Conservation (phyloP, 2,888 invertebrate genomes). For the Drosophila lacicola region DNA sequence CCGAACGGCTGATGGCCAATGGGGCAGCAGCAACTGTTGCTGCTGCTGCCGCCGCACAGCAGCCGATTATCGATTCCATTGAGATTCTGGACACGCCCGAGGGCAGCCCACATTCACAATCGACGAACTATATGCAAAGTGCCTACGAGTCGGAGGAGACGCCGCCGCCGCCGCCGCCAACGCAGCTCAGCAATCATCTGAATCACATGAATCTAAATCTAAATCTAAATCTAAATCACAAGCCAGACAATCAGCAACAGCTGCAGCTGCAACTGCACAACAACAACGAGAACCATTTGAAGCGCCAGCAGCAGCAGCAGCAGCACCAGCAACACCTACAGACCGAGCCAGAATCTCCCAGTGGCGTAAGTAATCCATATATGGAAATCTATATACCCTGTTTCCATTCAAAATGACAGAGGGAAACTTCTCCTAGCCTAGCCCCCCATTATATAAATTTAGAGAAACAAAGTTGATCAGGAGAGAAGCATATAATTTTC, state of each 20-base stretch:
- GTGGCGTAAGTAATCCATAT: slow-evolving; percentile 50
- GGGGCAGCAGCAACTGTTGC: slow-evolving; percentile 51
- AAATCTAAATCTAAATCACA: slow-evolving; percentile 42
- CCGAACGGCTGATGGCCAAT: slow-evolving; percentile 80
- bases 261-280: slow-evolving; percentile 32
- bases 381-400: not conserved
- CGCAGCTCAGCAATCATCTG: slow-evolving; percentile 61
- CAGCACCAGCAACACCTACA: slow-evolving; percentile 48
- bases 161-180: slow-evolving; percentile 20
- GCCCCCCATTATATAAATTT: too few relatives aligned
- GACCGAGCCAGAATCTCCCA: slow-evolving; percentile 64
- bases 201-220: slow-evolving; percentile 48
- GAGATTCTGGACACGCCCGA: slow-evolving; percentile 84
- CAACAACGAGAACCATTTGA: slow-evolving; percentile 64
- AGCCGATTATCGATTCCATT: slow-evolving; percentile 80
- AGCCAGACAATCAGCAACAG: slow-evolving; percentile 56
- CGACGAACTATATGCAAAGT: slow-evolving; percentile 53
- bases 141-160: slow-evolving; percentile 50
- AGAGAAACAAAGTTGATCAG: too few relatives aligned
- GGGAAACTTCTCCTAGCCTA: not conserved
- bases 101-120: slow-evolving; percentile 78
- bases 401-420: not conserved
- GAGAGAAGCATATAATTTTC: too few relatives aligned
- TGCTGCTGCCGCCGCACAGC: not conserved
- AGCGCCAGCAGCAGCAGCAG: slow-evolving; percentile 43